Conservation (phyloP, 35 echinoderm and acorn worm species). For the Ophiothrix spiculata region DNA sequence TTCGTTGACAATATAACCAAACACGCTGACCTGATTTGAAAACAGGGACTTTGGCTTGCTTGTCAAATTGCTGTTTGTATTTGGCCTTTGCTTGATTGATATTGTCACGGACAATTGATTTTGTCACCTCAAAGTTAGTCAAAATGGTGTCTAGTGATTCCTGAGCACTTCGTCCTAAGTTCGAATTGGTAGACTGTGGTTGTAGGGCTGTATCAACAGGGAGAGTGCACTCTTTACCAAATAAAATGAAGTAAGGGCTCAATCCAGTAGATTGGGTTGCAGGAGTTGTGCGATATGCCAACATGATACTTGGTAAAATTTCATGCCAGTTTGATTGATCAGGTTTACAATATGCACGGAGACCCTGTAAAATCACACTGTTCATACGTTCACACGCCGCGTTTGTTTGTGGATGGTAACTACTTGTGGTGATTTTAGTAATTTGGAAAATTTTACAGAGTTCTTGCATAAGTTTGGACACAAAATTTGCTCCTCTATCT, state of each 20-base stretch:
- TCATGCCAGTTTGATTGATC: constrained; percentile 22
- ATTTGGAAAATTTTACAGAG: constrained; percentile 42
- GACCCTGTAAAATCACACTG: constrained; percentile 38
- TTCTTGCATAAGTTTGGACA: constrained; percentile 17
- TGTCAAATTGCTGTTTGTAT: constrained; percentile 19
- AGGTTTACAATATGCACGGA: constrained; percentile 38
- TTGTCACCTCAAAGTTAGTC: constrained; percentile 8
- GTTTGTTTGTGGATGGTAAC: constrained; percentile 64
- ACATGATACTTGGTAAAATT: constrained; percentile 44
- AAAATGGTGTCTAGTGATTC: constrained; percentile 16
- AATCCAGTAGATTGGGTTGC: constrained; percentile 57
- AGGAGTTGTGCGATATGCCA: constrained; percentile 48
- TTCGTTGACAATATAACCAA: constrained; percentile 4
- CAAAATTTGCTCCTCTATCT: constrained; percentile 50
- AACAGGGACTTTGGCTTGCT: background rate
- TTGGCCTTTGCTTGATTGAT: background rate
- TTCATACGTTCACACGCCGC: constrained; percentile 50
- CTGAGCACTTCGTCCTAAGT: background rate
- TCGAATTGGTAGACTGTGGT: background rate
- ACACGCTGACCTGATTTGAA: constrained; percentile 7
- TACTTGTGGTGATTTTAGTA: constrained; percentile 37
- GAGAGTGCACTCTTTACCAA: constrained; percentile 38
- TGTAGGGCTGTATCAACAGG: constrained; percentile 45
- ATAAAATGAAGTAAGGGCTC: constrained; percentile 39
- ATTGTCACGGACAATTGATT: constrained; percentile 12